Evolutionary conservation across 2,797 vertebrate genomes (phyloP).

Genomic region (Tenualosa ilisha): DNA sequence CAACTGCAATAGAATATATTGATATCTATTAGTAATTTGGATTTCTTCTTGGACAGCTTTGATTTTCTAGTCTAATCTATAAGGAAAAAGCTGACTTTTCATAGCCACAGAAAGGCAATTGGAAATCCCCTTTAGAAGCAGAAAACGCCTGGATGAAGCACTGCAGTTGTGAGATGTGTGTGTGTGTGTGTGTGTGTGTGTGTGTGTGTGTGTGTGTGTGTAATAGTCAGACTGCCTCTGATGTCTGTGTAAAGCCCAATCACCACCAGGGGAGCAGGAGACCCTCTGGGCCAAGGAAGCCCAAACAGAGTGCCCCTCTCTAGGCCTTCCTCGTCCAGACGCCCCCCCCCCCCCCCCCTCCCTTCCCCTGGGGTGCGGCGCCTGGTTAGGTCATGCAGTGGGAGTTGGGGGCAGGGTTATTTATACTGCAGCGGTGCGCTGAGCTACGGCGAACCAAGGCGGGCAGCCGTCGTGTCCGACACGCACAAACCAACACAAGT

Average conservation of each 20-base stretch:
- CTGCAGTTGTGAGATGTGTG: background rate
- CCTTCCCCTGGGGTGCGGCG: background rate
- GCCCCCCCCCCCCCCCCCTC: background rate
- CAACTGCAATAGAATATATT: too few species aligned
- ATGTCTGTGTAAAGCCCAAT: background rate
- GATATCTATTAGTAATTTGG: too few species aligned
- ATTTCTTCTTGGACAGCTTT: too few species aligned
- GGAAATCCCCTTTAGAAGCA: too few species aligned
- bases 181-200: background rate
- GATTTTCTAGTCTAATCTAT: too few species aligned
- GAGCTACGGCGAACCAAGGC: background rate
- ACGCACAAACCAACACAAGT: slow-evolving; percentile 61
- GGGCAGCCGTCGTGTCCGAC: slow-evolving; percentile 26
- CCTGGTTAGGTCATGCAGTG: slow-evolving; percentile 56
- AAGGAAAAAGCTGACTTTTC: too few species aligned
- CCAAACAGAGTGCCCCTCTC: background rate
- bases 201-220: background rate
- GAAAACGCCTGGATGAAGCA: too few species aligned
- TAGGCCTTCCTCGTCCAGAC: background rate
- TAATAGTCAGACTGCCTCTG: background rate
- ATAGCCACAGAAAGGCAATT: too few species aligned
- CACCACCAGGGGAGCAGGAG: background rate
- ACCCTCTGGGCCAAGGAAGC: background rate
- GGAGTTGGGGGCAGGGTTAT: slow-evolving; percentile 43
- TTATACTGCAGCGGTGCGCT: slow-evolving; percentile 51